A percentile compares a stretch with the other conserved stretches of the same genome.
These are phyloP conservation scores for Syrmaticus mikado DNA, from an alignment of 2,113 vertebrate species.

Conservation along the genomic window DNA sequence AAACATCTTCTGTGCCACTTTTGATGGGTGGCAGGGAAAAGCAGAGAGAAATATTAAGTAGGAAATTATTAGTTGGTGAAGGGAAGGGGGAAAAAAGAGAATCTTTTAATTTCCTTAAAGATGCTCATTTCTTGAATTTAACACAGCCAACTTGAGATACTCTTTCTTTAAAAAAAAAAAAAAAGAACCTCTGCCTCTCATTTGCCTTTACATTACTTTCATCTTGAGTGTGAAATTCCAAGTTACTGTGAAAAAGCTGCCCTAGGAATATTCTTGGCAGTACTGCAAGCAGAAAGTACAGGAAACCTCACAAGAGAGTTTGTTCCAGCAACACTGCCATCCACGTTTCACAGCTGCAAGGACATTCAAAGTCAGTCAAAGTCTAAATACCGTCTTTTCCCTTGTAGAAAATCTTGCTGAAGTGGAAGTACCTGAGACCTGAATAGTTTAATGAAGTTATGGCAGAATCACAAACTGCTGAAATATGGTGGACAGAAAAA, in stretches of 20 bases:
- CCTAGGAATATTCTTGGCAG: constrained; percentile 53
- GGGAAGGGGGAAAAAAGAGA: background rate
- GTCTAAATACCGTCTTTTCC: background rate
- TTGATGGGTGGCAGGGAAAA: background rate
- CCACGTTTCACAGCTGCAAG: constrained; percentile 43
- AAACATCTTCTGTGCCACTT: background rate
- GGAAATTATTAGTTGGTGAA: background rate
- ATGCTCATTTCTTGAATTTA: background rate
- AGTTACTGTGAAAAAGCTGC: constrained; percentile 28
- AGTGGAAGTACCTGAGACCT: background rate
- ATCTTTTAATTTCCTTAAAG: background rate
- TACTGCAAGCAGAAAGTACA: constrained; percentile 25
- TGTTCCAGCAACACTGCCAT: constrained; percentile 56
- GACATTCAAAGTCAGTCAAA: background rate
- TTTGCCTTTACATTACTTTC: constrained; percentile 48
- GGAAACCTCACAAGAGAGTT: constrained; percentile 33
- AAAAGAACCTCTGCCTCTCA: background rate
- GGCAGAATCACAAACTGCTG: too few species aligned
- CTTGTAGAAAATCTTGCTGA: background rate
- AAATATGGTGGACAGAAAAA: background rate
- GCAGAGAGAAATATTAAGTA: background rate
- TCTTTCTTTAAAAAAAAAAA: background rate
- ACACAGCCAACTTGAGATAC: background rate
- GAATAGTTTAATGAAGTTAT: background rate
- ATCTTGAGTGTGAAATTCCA: constrained; percentile 54